Percentiles rank a stretch among this genome's conserved stretches.
Conservation (phyloP, 1,140 invertebrate genomes). For the Pseudomyrmex pallidus region DNA sequence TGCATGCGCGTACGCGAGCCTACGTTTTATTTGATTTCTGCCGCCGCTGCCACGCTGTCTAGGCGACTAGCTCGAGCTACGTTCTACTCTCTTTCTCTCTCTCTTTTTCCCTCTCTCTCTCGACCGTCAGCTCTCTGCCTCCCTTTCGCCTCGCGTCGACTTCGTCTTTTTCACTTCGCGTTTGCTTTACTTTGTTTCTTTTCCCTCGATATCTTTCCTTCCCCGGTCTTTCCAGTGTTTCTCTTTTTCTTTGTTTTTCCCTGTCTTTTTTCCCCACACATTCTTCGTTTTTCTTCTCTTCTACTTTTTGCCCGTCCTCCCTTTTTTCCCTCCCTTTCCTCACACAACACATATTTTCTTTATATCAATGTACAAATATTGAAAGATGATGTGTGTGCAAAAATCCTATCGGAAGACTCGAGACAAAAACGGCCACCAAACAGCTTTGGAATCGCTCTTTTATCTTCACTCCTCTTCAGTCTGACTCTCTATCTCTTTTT, state of each 20-base stretch:
- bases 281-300: neutral
- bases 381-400: neutral
- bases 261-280: neutral
- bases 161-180: slow-evolving; percentile 40
- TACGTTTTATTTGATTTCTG: slow-evolving; percentile 77
- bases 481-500: slow-evolving; percentile 48
- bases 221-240: neutral
- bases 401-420: neutral
- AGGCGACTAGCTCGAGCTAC: slow-evolving; percentile 75
- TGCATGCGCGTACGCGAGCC: slow-evolving; percentile 68
- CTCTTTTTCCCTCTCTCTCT: too few species aligned
- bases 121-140: slow-evolving; percentile 37
- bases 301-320: too few species aligned
- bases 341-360: too few species aligned
- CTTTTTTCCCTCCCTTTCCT: too few species aligned
- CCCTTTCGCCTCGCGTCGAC: slow-evolving; percentile 37
- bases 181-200: neutral
- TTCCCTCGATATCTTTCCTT: neutral
- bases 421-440: slow-evolving; percentile 19
- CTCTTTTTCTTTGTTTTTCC: neutral
- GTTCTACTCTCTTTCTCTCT: slow-evolving; percentile 64
- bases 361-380: slow-evolving; percentile 8
- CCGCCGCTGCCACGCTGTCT: slow-evolving; percentile 82
- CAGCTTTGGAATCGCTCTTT: slow-evolving; percentile 29
- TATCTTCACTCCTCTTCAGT: neutral